A percentile compares a stretch with the other conserved stretches of the same genome.
phyloP scores from a whole-genome alignment of 2,113 vertebrate genomes.

The Nothobranchius furzeri region DNA sequence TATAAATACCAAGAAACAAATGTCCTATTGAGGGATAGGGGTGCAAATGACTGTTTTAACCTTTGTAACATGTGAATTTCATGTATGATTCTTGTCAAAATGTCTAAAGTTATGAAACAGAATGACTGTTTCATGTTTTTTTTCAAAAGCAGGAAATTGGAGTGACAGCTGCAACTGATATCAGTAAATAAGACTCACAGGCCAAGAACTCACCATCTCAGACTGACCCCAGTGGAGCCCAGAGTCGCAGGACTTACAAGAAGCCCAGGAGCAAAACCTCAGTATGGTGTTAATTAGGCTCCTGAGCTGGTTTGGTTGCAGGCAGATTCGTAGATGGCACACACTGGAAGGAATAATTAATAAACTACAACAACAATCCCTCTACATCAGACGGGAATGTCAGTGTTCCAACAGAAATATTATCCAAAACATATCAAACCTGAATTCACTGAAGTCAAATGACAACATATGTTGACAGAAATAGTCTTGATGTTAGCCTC shows the following conservation, averaged over 20 bases:
- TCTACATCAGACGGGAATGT: not conserved
- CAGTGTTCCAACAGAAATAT: not conserved
- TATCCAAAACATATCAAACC: no score
- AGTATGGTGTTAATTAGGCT: not conserved
- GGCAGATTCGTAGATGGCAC: not conserved
- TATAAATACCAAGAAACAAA: conserved; percentile 47
- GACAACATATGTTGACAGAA: no score
- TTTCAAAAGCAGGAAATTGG: not conserved
- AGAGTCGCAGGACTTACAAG: not conserved
- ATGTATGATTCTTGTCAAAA: not conserved
- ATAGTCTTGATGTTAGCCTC: no score
- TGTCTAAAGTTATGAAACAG: not conserved
- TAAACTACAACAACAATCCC: not conserved
- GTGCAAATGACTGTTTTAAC: conserved; percentile 8
- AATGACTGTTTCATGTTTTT: no score
- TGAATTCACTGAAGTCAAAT: no score
- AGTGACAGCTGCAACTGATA: not conserved
- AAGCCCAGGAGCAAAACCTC: no score
- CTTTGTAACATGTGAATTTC: conserved; percentile 18
- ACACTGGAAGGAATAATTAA: not conserved
- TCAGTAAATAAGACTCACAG: no score
- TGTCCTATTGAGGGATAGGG: conserved; percentile 28
- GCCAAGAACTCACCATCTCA: no score
- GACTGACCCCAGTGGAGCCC: not conserved
- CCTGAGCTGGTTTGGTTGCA: not conserved